Evolutionary conservation across 2,797 vertebrate genomes (phyloP).

Genomic region (Sphenodon punctatus): DNA sequence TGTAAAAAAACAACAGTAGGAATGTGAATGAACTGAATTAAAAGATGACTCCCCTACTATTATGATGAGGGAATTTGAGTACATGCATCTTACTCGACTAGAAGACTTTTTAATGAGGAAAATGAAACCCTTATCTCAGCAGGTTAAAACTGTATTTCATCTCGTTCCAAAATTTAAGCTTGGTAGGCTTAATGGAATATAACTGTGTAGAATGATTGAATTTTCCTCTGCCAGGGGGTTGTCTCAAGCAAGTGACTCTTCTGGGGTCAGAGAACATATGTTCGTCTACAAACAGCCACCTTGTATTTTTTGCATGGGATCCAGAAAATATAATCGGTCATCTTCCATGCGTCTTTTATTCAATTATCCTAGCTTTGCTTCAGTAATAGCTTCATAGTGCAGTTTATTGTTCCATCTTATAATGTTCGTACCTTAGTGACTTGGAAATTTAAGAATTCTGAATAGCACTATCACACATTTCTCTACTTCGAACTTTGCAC

Average conservation of each 20-base stretch:
- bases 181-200: background rate
- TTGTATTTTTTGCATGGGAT: constrained; percentile 52
- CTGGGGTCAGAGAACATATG: background rate
- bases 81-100: background rate
- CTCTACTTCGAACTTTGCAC: background rate
- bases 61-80: background rate
- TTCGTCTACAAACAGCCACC: constrained; percentile 14
- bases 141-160: background rate
- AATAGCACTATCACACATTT: constrained; percentile 11
- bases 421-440: background rate
- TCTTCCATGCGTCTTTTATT: constrained; percentile 56
- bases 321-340: constrained; percentile 65
- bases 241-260: background rate
- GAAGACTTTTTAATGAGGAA: background rate
- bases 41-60: background rate
- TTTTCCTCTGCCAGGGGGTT: background rate
- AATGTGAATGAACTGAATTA: constrained; percentile 10
- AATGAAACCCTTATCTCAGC: background rate
- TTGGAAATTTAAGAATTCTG: background rate
- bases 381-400: constrained; percentile 33
- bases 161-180: constrained; percentile 1
- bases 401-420: background rate
- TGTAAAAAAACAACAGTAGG: background rate
- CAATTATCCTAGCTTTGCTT: constrained; percentile 2
- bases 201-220: constrained; percentile 6